phyloP scores from a whole-genome alignment of 2,113 vertebrate species.

The Sander vitreus region DNA sequence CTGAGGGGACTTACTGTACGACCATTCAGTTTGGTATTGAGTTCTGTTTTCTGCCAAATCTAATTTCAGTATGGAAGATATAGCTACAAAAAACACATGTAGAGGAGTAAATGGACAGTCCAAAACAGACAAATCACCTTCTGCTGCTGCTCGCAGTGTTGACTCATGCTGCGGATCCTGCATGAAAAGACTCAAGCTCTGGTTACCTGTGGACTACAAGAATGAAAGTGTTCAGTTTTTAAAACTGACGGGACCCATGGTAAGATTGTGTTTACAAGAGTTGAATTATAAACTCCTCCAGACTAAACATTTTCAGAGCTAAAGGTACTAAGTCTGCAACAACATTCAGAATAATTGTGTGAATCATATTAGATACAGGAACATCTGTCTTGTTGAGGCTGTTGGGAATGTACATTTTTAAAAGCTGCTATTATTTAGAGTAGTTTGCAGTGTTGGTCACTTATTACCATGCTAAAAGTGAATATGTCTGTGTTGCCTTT shows the following conservation, averaged over 20 bases:
- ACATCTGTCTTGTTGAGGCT: background rate
- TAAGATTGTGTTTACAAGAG: slow-evolving; percentile 54
- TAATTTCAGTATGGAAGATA: slow-evolving; percentile 63
- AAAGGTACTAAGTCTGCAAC: background rate
- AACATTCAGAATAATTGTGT: background rate
- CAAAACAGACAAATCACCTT: slow-evolving; percentile 50
- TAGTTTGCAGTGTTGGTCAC: background rate
- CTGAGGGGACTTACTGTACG: slow-evolving; percentile 29
- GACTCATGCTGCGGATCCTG: slow-evolving; percentile 73
- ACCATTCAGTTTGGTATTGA: slow-evolving; percentile 37
- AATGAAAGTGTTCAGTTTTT: slow-evolving; percentile 69
- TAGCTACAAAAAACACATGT: slow-evolving; percentile 10
- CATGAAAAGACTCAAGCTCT: slow-evolving; percentile 42
- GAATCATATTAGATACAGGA: background rate
- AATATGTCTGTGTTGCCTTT: background rate
- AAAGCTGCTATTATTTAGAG: background rate
- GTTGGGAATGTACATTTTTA: background rate
- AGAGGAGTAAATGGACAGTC: slow-evolving; percentile 43
- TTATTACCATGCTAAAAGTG: background rate
- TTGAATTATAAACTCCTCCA: background rate
- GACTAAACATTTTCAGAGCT: background rate
- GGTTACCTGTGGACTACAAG: slow-evolving; percentile 71
- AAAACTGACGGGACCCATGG: slow-evolving; percentile 78
- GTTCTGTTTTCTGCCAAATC: slow-evolving; percentile 53
- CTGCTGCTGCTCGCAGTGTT: slow-evolving; percentile 54